Evolutionary conservation across 2,797 vertebrate species (phyloP), one percentile per base, ranked within the genome.

Genomic region (Pogoniulus pusillus): DNA sequence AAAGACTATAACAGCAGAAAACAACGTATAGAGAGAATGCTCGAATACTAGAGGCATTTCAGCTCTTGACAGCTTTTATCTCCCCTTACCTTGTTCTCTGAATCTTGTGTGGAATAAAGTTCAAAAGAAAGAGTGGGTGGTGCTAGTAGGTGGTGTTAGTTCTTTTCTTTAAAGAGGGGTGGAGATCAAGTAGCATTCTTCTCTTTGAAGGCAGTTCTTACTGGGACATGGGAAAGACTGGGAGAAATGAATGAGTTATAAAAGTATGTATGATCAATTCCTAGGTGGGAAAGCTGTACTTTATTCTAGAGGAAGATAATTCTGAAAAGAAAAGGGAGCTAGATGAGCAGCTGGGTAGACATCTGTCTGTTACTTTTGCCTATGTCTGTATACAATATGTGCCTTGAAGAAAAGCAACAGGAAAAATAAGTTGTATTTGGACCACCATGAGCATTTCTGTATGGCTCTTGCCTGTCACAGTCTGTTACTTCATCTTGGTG

Each of bases 201-300:
- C 5, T 76, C 6, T 58, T 70, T 76, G 57, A 43, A 45, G 39
- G 20, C 55, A 35, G 16, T 73, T 82, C 20, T 6, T n/a, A 41
- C 32, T 32, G 27, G 70, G 57, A 37, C 4, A 8, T 27, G 43
- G 11, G 47, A 58, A 88, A 23, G 16, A 14, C 11, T 4, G 16
- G 16, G 16, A 22, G 2, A 23, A 74, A 74, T 7, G 0, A n/a
- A 5, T 4, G 1, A 7, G 14, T 66, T 65, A 16, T 9, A 58
- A 77, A 88, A 34, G 51, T 1, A 7, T 2, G 0, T 68, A 5
- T 68, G 81, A 17, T 35, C 18, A 35, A 17, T 75, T 73, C 9
- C 19, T 59, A 51, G 26, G 13, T 79, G 16, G 34, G 29, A 82
- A 77, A 74, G 49, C 6, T 41, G 2, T 77, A 5, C 79, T 26